These are phyloP conservation scores for Tiliacea aurago DNA, from an alignment of 2,888 invertebrate species.

Conservation along the genomic window DNA sequence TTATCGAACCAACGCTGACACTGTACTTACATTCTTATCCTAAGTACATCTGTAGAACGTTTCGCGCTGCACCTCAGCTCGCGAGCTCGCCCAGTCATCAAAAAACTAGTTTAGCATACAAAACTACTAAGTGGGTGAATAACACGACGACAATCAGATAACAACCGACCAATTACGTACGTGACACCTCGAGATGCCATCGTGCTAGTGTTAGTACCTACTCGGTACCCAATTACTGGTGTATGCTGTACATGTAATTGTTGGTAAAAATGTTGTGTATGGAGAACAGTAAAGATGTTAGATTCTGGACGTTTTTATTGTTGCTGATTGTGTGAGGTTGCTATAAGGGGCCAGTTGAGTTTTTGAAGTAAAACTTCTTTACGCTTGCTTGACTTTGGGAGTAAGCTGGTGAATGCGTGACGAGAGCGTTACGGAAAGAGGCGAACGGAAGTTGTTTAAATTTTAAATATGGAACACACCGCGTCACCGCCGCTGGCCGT, in stretches of 20 bases:
- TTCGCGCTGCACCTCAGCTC: constrained; percentile 77
- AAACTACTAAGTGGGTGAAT: constrained; percentile 82
- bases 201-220: constrained; percentile 76
- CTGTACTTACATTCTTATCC: constrained; percentile 77
- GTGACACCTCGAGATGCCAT: constrained; percentile 86
- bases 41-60: constrained; percentile 73
- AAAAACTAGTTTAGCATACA: constrained; percentile 86
- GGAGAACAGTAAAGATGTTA: constrained; percentile 59
- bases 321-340: constrained; percentile 34
- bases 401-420: too few relatives aligned
- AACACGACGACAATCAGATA: constrained; percentile 81
- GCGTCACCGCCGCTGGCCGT: too few relatives aligned
- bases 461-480: too few relatives aligned
- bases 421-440: too few relatives aligned
- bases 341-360: neutral
- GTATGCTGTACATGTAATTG: constrained; percentile 68
- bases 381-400: too few relatives aligned
- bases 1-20: constrained; percentile 81
- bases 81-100: constrained; percentile 54
- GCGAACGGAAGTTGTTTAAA: too few relatives aligned
- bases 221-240: constrained; percentile 83
- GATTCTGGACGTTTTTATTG: constrained; percentile 55
- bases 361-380: too few relatives aligned
- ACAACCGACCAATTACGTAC: constrained; percentile 85
- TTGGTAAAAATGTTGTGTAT: constrained; percentile 60